Evolutionary conservation across 2,113 vertebrate genomes (phyloP).

Genomic region (Rhinolophus sinicus): DNA sequence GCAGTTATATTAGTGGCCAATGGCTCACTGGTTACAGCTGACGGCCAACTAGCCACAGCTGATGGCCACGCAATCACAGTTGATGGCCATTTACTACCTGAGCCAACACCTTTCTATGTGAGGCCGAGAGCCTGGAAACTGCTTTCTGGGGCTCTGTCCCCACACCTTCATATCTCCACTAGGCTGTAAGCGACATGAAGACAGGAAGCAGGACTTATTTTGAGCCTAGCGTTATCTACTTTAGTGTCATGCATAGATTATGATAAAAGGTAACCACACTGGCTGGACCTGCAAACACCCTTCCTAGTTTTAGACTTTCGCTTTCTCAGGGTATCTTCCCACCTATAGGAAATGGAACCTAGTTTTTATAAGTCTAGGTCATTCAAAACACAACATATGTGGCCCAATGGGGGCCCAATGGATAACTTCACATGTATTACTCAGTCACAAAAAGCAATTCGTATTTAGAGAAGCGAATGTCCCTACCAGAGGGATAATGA

Average conservation of each 20-base stretch:
- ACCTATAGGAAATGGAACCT: neutral
- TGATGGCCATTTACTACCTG: too few species aligned
- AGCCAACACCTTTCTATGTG: too few species aligned
- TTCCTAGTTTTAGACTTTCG: neutral
- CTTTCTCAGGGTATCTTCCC: neutral
- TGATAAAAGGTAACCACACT: neutral
- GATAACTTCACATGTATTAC: neutral
- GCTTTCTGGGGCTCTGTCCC: too few species aligned
- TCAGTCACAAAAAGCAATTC: neutral
- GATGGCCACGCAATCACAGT: too few species aligned
- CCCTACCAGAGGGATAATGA: neutral
- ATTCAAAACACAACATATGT: neutral
- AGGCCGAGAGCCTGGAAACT: too few species aligned
- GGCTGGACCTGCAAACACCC: neutral
- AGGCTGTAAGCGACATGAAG: neutral
- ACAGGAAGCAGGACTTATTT: neutral
- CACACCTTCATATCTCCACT: neutral
- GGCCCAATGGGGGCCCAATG: neutral
- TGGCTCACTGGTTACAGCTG: too few species aligned
- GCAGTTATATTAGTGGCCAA: too few species aligned
- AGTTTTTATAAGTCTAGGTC: neutral
- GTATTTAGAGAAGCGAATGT: neutral
- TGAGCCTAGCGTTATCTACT: neutral
- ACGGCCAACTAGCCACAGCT: too few species aligned
- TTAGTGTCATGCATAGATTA: accelerated